Percentiles rank a stretch among this genome's conserved stretches.
Evolutionary conservation across 1,140 invertebrate species (phyloP).

Genomic region (Drosophila yakuba): DNA sequence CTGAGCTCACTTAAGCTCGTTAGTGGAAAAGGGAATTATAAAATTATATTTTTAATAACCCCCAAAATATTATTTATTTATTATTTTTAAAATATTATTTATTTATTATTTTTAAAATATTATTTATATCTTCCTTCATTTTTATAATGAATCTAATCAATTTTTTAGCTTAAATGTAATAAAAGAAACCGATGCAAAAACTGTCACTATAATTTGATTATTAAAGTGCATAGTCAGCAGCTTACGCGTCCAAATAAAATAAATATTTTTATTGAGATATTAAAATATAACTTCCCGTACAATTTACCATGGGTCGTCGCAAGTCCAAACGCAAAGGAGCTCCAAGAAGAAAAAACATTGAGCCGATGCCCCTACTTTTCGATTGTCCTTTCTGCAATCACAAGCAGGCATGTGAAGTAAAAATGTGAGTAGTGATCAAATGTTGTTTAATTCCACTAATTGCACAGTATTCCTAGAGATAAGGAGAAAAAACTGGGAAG

Average conservation of each 20-base stretch:
- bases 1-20: too few species aligned
- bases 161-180: too few species aligned
- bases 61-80: too few species aligned
- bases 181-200: too few species aligned
- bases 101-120: background rate
- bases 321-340: background rate
- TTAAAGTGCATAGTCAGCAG: too few species aligned
- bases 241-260: too few species aligned
- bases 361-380: background rate
- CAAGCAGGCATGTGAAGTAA: background rate
- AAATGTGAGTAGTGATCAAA: background rate
- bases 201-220: too few species aligned
- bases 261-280: background rate
- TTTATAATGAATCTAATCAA: too few species aligned
- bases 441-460: background rate
- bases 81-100: background rate
- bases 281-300: background rate
- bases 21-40: background rate
- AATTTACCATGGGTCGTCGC: background rate
- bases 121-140: background rate
- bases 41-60: too few species aligned
- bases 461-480: background rate
- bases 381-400: background rate
- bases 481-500: background rate
- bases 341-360: background rate